Evolutionary conservation across 2,888 invertebrate genomes (phyloP).

Genomic region (Disparrhopalites patrizii): DNA sequence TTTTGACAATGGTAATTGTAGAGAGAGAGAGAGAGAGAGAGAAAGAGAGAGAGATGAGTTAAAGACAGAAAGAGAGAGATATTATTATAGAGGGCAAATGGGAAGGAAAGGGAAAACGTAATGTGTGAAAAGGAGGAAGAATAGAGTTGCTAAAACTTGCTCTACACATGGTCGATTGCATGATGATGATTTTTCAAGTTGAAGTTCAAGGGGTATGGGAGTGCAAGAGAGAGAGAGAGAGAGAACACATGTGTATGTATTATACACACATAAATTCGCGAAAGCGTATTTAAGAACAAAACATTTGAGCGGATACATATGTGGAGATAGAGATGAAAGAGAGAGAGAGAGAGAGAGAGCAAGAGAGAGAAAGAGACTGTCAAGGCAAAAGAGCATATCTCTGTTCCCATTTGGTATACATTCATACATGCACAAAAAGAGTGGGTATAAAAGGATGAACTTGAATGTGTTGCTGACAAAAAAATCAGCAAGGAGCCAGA

Average conservation of each 20-base stretch:
- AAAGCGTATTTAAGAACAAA: constrained; percentile 12
- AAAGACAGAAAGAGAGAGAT: too few species aligned
- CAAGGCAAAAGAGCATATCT: too few species aligned
- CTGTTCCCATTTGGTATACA: too few species aligned
- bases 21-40: background rate
- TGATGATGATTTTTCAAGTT: constrained; percentile 9
- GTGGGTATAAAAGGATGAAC: too few species aligned
- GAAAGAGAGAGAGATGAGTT: background rate
- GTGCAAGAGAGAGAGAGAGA: background rate
- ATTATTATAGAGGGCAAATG: too few species aligned
- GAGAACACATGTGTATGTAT: background rate
- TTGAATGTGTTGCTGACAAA: too few species aligned
- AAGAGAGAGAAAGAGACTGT: constrained; percentile 5
- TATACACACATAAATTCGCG: background rate
- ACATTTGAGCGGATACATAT: too few species aligned
- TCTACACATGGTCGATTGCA: constrained; percentile 12
- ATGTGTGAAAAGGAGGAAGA: background rate
- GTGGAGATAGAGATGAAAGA: too few species aligned
- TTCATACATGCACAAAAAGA: too few species aligned
- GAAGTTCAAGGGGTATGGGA: constrained; percentile 16
- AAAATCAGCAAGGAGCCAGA: too few species aligned
- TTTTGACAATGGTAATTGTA: too few species aligned
- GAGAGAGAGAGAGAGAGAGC: constrained; percentile 12
- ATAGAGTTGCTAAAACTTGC: background rate
- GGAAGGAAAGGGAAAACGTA: background rate